Evolutionary conservation across 2,888 invertebrate genomes (phyloP), one percentile per base, ranked within the genome.

Genomic region (Tenthredo amoena): DNA sequence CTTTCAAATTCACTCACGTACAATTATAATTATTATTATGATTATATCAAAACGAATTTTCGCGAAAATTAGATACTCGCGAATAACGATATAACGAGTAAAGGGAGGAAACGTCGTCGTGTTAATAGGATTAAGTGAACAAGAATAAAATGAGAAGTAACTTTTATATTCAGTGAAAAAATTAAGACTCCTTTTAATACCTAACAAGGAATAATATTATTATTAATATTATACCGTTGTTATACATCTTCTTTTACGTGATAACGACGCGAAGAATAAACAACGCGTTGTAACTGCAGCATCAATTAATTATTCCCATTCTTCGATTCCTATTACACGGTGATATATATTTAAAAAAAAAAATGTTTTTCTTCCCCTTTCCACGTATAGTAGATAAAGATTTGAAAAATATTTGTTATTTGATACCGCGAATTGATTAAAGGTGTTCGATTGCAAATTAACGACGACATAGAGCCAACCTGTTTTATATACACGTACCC

Each of bases 371-470:
- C 15, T 5, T 37, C 0, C 47, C 12, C 47, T 47, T 47, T 47
- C 15, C 47, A 15, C 47, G 12, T 47, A 15, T 47, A 37, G 3
- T 37, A 43, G 40, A 15, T 47, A 12, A 47, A 47, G 55, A 55
- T n/a, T 55, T 55, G n/a, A 18, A 18, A 50, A 10, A 62, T 62
- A 62, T 62, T 26, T 12, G 21, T 10, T 62, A 62, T 62, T 26
- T 12, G 21, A 26, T 62, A 62, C n/a, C 10, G 21, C 26, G 26
- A 26, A 62, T 21, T 12, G 31, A 68, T 34, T 15, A 34, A 18
- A 68, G 68, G 68, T 68, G 68, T 68, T 68, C 15, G 34, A 68
- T 68, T 68, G 68, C 68, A 68, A 68, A 68, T 68, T 31, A 68
- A 31, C 26, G 68, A 6, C 55, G n/a, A n/a, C 18, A 18, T 55